Evolutionary conservation across 30 jellyfish, hydroid and myxozoan genomes (phyloP), one percentile per base, ranked within the genome.

Genomic region (Aurelia sp.): DNA sequence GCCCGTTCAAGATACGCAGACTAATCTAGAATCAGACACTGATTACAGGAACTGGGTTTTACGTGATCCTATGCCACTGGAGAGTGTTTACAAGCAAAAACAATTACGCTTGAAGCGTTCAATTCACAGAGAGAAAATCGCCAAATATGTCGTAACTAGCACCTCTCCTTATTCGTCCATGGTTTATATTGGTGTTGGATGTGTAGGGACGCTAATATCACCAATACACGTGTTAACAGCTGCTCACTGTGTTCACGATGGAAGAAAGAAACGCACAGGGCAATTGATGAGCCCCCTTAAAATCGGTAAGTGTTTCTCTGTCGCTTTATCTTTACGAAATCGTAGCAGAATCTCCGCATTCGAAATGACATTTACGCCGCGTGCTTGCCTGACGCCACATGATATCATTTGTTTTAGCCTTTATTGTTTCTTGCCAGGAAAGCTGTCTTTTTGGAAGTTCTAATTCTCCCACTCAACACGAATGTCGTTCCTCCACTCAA

Each of bases 201-300:
- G 96, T 76, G 60, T 79, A 1, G 96, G 96, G 53, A 78, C 91
- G 41, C 65, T 88, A 74, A 79, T 88, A 52, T 88, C 96, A 20
- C 86, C 80, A 18, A 57, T 33, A 31, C 96, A 88, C 57, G 96
- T 78, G 33, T 63, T 88, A 73, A 88, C 96, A 13, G 91, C 91
- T 1, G 96, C 96, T 31, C 96, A 88, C 50, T 88, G 96, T 79
- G 86, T 88, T 33, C 89, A 74, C 72, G 91, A 88, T 64, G 96
- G 96, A 24, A 64, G 22, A 17, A 67, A 31, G 59, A 16, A 61
- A 21, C 87, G 93, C 22, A 59, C 47, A 16, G 85, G 70, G 17
- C 74, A 27, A 3, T 8, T 18, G 44, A 72, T 24, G 82, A 41
- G 58, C 27, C 93, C 88, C 27, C 52, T 84, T 20, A 84, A 63